Evolutionary conservation across 2,113 vertebrate genomes (phyloP), one percentile per base, ranked within the genome.

Genomic region (Patagioenas fasciata): DNA sequence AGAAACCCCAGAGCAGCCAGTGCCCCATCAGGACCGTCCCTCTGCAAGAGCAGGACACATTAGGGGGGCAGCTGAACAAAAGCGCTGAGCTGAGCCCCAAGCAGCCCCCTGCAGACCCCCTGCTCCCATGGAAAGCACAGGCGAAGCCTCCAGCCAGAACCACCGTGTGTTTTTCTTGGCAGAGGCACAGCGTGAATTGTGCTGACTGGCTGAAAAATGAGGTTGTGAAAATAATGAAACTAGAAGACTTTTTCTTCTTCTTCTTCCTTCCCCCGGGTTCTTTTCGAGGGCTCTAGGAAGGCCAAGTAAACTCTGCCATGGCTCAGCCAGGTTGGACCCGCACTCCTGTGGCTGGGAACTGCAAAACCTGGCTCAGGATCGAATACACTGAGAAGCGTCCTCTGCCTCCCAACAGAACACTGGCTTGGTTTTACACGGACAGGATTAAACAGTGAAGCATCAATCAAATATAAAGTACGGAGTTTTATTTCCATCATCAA

Each of bases 201-300:
- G 93, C 95, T 89, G 96, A 84, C 6, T 10, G 66, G 90, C 32
- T 88, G 72, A 88, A 93, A 93, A 92, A 85, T 56, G 10, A 83
- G 64, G 72, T 56, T 69, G 61, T 88, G 85, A 90, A 92, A 96
- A 90, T 36, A 89, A 65, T 6, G 20, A 71, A 90, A 53, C 29
- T 60, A 36, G 44, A 86, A 60, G n/a, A 51, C 25, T 25, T 24
- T 62, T 48, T 40, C 15, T 32, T 21, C 14, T 25, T 7, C 26
- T n/a, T 48, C 25, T 28, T 23, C 32, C 42, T 14, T 10, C 13
- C 24, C 10, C 42, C 57, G 77, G 60, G 40, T 95, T 62, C 73
- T 77, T 81, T 88, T 51, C 0, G 1, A 88, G 50, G 15, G 44
- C 47, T 54, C 77, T 69, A 44, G 42, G 32, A 29, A 67, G 64